Base-by-base conservation (phyloP, 1,140 invertebrate species). In the Bombus soroeensis region DNA sequence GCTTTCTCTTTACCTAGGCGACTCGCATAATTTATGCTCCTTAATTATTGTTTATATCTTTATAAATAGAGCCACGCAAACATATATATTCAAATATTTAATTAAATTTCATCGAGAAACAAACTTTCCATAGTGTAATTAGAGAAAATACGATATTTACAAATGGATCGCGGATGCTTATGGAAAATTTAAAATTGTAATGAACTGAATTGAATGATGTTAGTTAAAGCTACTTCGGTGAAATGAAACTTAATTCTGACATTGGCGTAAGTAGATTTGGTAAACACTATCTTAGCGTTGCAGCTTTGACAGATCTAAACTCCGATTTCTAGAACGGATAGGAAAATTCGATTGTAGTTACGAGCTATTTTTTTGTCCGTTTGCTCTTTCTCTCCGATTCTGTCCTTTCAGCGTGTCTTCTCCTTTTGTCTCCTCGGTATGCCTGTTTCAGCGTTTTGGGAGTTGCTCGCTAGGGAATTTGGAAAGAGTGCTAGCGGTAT, bases 351-450 rank as follows among this genome's bases (percentile, higher is more conserved):
- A 71, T 79, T n/a, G 66, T 64, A 87, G 74, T 70, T 74, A 66
- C 64, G 78, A 84, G 80, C 82, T 76, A 53, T 83, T 80, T 72
- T n/a, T 59, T 57, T 72, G 10, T 41, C 15, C 34, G 39, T 28
- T 10, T 22, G n/a, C 37, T 57, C 53, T 68, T 18, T 37, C 76
- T 43, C 39, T 34, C 25, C 25, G 15, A 34, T 53, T 75, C 68
- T 77, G 68, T 53, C 62, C 70, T 81, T 71, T 59, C 74, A 43
- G 43, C 66, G 72, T 73, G 64, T 74, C 39, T 68, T 53, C 73
- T 64, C 28, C 39, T 72, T 73, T 87, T 74, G 64, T 85, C 91
- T 93, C 92, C 93, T 93, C 93, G 91, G 93, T 92, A 93, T 93
- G 92, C 92, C 86, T 87, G 92, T 91, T 93, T 87, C 87, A 83